Percentiles rank a stretch among this genome's conserved stretches.
phyloP scores from a whole-genome alignment of 2,113 vertebrate species.

The Myiagra hebetior region DNA sequence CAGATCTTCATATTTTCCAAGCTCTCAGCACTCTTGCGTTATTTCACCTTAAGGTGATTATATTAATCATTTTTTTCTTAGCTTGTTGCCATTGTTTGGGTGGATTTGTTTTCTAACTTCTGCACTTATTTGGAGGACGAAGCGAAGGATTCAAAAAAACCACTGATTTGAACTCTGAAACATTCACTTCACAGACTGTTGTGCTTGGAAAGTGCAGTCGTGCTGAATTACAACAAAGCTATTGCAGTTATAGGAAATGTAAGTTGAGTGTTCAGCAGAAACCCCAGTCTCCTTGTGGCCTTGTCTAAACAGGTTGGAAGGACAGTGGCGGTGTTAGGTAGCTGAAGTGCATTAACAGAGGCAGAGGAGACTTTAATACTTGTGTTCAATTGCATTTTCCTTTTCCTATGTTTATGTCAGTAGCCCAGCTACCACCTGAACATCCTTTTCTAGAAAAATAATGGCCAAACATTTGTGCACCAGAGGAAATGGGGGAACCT shows the following conservation, averaged over 20 bases:
- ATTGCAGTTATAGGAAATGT: background rate
- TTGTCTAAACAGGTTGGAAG: background rate
- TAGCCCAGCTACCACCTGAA: background rate
- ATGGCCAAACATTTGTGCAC: background rate
- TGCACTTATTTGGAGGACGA: background rate
- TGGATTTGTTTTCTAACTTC: background rate
- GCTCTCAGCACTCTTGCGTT: background rate
- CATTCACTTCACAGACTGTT: background rate
- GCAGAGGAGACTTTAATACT: background rate
- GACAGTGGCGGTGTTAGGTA: background rate
- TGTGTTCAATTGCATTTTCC: background rate
- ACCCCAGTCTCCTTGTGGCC: background rate
- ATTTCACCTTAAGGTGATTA: background rate
- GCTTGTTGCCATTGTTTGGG: background rate
- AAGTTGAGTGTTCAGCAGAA: background rate
- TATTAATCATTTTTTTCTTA: background rate
- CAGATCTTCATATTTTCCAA: background rate
- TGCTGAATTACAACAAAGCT: background rate
- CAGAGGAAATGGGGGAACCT: background rate
- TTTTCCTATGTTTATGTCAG: fast-evolving
- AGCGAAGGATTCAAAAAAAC: background rate
- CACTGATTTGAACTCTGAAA: background rate
- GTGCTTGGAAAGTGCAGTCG: background rate
- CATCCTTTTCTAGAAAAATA: background rate
- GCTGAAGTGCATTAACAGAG: background rate